These are phyloP conservation scores for Rhopilema esculentum DNA, from an alignment of 30 jellyfish, hydroid and myxozoan species.

Conservation along the genomic window DNA sequence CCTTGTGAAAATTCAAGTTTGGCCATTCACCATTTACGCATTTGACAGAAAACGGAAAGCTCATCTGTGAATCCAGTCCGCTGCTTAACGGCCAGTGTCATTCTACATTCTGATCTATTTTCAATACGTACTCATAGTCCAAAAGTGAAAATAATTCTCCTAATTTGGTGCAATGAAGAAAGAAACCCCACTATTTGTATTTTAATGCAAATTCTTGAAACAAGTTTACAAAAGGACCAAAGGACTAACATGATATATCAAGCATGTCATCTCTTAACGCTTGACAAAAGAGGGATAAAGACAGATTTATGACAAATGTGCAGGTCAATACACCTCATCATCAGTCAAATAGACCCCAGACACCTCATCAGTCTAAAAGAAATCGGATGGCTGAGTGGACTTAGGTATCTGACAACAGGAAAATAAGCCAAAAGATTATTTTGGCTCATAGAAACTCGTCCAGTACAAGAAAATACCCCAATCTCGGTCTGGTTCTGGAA, in stretches of 20 bases:
- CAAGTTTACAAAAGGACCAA: neutral
- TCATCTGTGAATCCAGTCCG: neutral
- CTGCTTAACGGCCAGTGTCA: neutral
- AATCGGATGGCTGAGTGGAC: too few relatives aligned
- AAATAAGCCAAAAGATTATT: too few relatives aligned
- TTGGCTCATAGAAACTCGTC: too few relatives aligned
- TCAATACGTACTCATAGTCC: neutral
- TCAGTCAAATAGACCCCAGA: neutral
- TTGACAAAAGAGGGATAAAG: conserved; percentile 38
- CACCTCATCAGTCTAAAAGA: too few relatives aligned
- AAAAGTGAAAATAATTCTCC: neutral
- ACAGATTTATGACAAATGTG: conserved; percentile 31
- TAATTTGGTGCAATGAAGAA: neutral
- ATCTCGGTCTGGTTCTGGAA: too few relatives aligned
- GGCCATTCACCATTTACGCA: neutral
- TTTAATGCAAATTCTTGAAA: neutral
- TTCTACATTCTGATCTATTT: neutral
- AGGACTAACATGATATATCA: neutral
- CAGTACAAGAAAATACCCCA: too few relatives aligned
- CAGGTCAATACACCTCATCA: conserved; percentile 27
- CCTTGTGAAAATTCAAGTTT: neutral
- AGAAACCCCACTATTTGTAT: neutral
- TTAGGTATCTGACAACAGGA: too few relatives aligned
- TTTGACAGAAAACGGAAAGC: neutral
- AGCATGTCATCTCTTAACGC: conserved; percentile 6